These are phyloP conservation scores for Octodon degus DNA, from an alignment of 2,113 vertebrate genomes.

Conservation along the genomic window DNA sequence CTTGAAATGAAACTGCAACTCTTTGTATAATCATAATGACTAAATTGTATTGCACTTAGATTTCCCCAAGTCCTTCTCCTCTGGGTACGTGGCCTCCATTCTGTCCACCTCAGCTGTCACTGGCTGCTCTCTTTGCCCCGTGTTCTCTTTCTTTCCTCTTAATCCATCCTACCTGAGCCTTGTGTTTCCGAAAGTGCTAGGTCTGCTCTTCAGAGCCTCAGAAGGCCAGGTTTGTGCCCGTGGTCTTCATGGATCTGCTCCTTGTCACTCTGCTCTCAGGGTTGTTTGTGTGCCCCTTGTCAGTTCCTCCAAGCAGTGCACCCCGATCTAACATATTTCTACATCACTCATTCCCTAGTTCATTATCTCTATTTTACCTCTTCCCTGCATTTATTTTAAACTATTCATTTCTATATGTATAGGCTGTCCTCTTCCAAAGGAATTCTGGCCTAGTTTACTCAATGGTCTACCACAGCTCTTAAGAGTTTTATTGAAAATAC, in stretches of 20 bases:
- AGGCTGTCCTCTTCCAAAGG: background rate
- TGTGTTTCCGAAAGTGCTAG: background rate
- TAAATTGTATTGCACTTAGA: background rate
- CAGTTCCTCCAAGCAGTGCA: background rate
- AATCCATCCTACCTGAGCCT: background rate
- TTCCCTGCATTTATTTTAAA: background rate
- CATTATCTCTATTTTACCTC: background rate
- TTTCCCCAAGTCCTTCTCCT: background rate
- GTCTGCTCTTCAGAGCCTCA: background rate
- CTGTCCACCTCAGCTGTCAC: background rate
- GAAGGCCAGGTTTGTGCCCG: background rate
- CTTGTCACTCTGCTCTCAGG: background rate
- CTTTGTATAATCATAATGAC: background rate
- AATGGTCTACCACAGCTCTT: too few relatives aligned
- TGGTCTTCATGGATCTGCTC: background rate
- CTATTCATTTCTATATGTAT: background rate
- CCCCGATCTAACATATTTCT: background rate
- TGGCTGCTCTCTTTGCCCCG: background rate
- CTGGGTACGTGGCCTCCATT: background rate
- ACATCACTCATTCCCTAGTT: background rate
- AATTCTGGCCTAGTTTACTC: background rate
- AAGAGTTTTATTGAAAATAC: background rate
- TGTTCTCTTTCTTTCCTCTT: background rate
- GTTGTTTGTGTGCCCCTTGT: background rate
- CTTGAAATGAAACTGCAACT: background rate